Percentiles rank a stretch among this genome's conserved stretches.
Conservation (phyloP, 2,113 vertebrate species). For the Aplodontia rufa region DNA sequence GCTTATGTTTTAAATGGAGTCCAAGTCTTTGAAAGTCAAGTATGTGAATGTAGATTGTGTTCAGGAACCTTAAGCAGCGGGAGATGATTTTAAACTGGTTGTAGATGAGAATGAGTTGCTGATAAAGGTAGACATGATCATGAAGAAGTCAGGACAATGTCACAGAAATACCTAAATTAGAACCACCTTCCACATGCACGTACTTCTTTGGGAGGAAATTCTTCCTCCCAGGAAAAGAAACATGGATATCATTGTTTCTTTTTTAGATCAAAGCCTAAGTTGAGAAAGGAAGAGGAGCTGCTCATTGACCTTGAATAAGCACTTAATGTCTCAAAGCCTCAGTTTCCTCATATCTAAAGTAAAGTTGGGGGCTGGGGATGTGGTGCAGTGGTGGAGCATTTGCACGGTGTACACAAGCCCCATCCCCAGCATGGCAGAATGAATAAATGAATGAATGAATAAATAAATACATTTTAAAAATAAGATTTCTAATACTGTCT, state of each 20-base stretch:
- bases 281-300: neutral
- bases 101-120: constrained; percentile 66
- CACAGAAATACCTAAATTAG: constrained; percentile 37
- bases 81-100: constrained; percentile 57
- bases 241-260: neutral
- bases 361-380: neutral
- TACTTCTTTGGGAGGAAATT: constrained; percentile 54
- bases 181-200: constrained; percentile 65
- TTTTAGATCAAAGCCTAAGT: neutral
- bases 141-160: constrained; percentile 76
- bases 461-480: neutral
- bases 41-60: neutral
- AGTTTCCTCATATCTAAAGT: neutral
- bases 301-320: neutral
- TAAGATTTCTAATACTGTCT: neutral
- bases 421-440: neutral
- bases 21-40: constrained; percentile 11
- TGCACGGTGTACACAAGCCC: neutral
- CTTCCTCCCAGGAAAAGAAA: constrained; percentile 53
- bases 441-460: too few species aligned
- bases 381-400: neutral
- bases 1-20: neutral
- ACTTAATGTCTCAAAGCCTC: neutral
- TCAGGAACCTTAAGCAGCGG: neutral
- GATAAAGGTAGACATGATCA: constrained; percentile 62